Percentiles rank a stretch among this genome's conserved stretches.
Evolutionary conservation across 1,140 invertebrate genomes (phyloP).

Genomic region (Ceratitis capitata): DNA sequence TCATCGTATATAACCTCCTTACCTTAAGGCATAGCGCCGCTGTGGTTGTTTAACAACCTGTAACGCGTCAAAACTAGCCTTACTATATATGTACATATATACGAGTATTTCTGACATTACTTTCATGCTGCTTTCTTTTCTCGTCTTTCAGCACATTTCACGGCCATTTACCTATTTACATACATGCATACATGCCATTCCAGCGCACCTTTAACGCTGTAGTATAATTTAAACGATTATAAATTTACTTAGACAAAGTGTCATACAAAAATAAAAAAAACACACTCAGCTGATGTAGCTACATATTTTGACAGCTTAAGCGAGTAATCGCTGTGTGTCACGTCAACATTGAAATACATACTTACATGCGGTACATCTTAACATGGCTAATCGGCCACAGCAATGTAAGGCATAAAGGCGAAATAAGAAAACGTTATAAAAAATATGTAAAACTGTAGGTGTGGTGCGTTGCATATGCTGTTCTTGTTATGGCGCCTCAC

Average conservation of each 20-base stretch:
- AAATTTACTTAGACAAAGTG: conserved; percentile 27
- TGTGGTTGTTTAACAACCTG: not conserved
- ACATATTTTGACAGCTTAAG: not conserved
- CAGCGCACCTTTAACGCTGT: not conserved
- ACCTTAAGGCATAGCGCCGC: not conserved
- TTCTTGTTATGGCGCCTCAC: not conserved
- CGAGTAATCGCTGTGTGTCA: not conserved
- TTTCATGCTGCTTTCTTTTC: too few species aligned
- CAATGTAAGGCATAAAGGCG: not conserved
- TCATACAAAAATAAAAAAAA: not conserved
- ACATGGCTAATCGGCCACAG: not conserved
- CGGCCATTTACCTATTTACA: not conserved
- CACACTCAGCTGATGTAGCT: not conserved
- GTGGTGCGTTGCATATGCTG: not conserved
- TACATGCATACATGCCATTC: not conserved
- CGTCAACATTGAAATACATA: not conserved
- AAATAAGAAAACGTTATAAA: not conserved
- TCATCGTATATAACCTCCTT: too few species aligned
- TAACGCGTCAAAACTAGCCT: not conserved
- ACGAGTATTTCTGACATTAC: too few species aligned
- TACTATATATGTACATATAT: not conserved
- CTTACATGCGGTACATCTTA: not conserved
- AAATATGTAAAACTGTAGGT: not conserved
- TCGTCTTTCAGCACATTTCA: not conserved
- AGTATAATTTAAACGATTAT: conserved; percentile 10